Conservation (phyloP, 2,113 vertebrate genomes). For the Prochilodus magdalenae region DNA sequence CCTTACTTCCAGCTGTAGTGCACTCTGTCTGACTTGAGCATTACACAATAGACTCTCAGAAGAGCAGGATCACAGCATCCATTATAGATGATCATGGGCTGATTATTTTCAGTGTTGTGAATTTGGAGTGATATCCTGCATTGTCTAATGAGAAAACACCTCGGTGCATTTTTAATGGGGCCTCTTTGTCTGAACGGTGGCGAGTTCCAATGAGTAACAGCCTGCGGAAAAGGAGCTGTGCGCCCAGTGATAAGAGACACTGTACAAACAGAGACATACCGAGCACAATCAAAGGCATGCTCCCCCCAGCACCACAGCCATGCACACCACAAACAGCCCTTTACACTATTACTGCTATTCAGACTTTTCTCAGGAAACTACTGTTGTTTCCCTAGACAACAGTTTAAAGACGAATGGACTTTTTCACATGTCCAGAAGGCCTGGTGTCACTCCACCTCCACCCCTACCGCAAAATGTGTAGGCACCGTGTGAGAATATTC, state of each 20-base stretch:
- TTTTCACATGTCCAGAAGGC: too few relatives aligned
- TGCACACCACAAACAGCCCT: not conserved
- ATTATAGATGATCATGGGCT: constrained; percentile 76
- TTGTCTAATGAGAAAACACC: constrained; percentile 69
- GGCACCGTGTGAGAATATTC: too few relatives aligned
- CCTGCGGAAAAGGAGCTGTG: constrained; percentile 31
- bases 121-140: constrained; percentile 63
- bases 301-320: not conserved
- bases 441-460: too few relatives aligned
- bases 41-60: constrained; percentile 63
- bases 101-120: constrained; percentile 70
- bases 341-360: not conserved
- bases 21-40: constrained; percentile 41
- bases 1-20: not conserved
- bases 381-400: not conserved
- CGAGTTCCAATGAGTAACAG: constrained; percentile 33
- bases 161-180: constrained; percentile 69
- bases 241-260: constrained; percentile 31
- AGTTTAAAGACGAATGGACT: too few relatives aligned
- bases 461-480: too few relatives aligned
- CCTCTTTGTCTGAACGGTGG: constrained; percentile 60
- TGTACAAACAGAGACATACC: not conserved
- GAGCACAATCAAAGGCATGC: not conserved
- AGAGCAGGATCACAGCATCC: constrained; percentile 64
- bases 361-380: not conserved